A percentile compares a stretch with the other conserved stretches of the same genome.
Conservation (phyloP, 2,113 vertebrate genomes). For the zebrafish (Danio rerio) region DNA sequence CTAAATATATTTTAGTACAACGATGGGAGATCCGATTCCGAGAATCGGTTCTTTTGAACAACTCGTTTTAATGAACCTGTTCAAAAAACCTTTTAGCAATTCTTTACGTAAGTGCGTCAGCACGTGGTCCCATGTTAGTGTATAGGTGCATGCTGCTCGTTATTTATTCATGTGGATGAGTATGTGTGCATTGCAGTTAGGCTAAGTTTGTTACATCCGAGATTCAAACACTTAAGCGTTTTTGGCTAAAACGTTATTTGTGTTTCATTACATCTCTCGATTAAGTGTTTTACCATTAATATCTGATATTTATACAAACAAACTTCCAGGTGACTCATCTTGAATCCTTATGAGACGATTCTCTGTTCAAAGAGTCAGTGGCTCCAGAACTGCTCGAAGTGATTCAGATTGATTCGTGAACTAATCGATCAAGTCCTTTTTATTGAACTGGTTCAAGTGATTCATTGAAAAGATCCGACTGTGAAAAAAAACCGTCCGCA, state of each 20-base stretch:
- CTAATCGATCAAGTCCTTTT: not conserved
- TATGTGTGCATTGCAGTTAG: not conserved
- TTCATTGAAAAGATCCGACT: not conserved
- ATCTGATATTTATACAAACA: not conserved
- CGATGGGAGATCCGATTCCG: not conserved
- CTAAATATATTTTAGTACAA: not conserved
- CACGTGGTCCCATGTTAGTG: too few relatives aligned
- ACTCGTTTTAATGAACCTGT: not conserved
- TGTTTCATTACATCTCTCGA: not conserved
- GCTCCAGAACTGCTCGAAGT: not conserved
- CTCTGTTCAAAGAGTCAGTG: not conserved
- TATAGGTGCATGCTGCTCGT: not conserved
- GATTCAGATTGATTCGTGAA: not conserved
- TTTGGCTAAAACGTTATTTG: not conserved
- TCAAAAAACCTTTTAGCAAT: not conserved
- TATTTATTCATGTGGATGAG: not conserved
- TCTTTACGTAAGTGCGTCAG: not conserved
- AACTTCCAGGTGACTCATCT: not conserved
- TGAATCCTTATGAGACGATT: not conserved
- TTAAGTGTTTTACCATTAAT: not conserved
- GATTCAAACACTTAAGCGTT: not conserved
- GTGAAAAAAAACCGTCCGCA: not conserved
- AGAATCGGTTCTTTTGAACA: slow-evolving; percentile 19
- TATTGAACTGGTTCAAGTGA: not conserved
- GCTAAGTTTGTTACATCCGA: not conserved